Conservation (phyloP, 2,797 vertebrate genomes). For the Sebastiscus albofasciatus region DNA sequence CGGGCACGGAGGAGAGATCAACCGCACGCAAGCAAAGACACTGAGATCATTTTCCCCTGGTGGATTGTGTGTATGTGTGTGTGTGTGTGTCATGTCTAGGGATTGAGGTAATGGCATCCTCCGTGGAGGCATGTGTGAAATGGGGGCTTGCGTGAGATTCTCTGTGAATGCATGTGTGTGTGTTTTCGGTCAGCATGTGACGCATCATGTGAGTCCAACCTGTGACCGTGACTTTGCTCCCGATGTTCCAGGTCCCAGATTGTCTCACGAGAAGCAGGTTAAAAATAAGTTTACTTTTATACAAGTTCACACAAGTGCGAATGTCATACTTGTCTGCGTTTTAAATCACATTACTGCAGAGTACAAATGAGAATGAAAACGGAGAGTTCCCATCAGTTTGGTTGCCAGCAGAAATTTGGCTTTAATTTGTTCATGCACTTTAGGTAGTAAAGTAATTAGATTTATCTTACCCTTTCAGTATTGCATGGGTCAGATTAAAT, state of each 20-base stretch:
- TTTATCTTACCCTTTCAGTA: constrained; percentile 26
- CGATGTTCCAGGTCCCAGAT: background rate
- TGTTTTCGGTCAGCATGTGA: constrained; percentile 56
- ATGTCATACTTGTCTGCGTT: constrained; percentile 8
- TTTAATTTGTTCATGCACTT: constrained; percentile 43
- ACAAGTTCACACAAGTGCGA: background rate
- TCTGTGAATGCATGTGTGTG: constrained; percentile 1
- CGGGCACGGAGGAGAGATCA: constrained; percentile 65
- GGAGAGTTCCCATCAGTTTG: constrained; percentile 22
- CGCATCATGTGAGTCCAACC: constrained; percentile 68
- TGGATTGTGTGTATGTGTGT: constrained; percentile 11
- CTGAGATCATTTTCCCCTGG: constrained; percentile 51
- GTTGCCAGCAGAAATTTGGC: constrained; percentile 9
- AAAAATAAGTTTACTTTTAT: background rate
- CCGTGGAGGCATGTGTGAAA: constrained; percentile 34
- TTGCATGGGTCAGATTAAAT: constrained; percentile 30
- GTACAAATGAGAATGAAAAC: constrained; percentile 18
- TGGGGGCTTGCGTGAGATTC: constrained; percentile 16
- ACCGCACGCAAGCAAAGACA: constrained; percentile 65
- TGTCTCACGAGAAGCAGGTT: background rate
- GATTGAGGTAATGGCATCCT: constrained; percentile 2
- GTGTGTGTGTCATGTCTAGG: background rate
- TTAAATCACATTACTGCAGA: constrained; percentile 31
- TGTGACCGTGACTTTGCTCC: constrained; percentile 61
- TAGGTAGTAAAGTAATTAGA: constrained; percentile 27